These are phyloP conservation scores for Phoeniculus purpureus DNA, from an alignment of 2,797 vertebrate genomes.

Conservation along the genomic window DNA sequence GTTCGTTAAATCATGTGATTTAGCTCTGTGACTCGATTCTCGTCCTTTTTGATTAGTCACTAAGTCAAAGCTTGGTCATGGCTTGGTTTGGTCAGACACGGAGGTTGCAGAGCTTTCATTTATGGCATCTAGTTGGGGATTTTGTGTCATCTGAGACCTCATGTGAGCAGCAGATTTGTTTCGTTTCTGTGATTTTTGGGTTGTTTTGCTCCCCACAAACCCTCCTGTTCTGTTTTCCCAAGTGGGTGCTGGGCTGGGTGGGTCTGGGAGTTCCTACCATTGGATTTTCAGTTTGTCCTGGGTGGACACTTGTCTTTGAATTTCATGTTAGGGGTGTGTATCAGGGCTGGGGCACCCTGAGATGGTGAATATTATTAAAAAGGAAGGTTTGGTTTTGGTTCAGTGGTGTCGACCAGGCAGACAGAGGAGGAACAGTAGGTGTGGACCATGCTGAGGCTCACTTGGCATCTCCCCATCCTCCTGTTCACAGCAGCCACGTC, in stretches of 20 bases:
- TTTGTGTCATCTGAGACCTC: neutral
- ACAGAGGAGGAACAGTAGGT: slow-evolving; percentile 12
- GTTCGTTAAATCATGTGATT: neutral
- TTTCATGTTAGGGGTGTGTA: neutral
- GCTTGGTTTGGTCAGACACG: neutral
- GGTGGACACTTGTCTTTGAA: neutral
- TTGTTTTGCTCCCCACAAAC: neutral
- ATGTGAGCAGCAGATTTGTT: neutral
- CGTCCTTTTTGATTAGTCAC: neutral
- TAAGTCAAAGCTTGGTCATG: neutral
- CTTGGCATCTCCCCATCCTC: slow-evolving; percentile 35
- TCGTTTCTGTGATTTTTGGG: neutral
- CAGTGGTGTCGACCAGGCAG: neutral
- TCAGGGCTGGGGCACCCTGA: neutral
- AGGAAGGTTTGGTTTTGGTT: neutral
- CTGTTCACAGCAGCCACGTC: neutral
- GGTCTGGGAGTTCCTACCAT: neutral
- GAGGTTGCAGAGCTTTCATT: neutral
- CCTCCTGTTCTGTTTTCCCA: neutral
- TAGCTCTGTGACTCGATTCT: neutral
- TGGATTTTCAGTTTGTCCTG: neutral
- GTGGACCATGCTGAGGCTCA: neutral
- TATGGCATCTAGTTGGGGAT: accelerated
- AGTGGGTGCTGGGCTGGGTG: neutral
- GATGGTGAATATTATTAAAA: neutral